A percentile compares a stretch with the other conserved stretches of the same genome.
These are phyloP conservation scores for Sprattus sprattus DNA, from an alignment of 2,113 vertebrate genomes.

Conservation along the genomic window DNA sequence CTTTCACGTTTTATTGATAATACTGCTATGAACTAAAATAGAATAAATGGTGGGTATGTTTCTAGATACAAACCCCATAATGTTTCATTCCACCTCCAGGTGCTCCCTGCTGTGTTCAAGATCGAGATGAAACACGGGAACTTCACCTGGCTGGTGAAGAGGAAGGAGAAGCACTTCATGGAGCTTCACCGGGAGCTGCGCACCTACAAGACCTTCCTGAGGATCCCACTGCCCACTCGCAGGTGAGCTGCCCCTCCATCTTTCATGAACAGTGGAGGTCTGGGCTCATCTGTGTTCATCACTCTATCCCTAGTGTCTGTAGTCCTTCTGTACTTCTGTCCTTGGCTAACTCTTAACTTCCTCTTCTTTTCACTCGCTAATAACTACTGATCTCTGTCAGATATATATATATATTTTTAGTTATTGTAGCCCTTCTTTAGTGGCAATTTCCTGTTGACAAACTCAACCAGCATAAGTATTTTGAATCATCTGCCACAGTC, in stretches of 20 bases:
- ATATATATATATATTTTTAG: not conserved
- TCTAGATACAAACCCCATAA: not conserved
- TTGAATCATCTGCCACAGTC: slow-evolving; percentile 65
- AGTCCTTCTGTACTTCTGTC: not conserved
- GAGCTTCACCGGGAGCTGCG: slow-evolving; percentile 90
- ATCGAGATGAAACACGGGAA: slow-evolving; percentile 91
- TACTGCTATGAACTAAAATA: not conserved
- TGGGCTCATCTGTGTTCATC: not conserved
- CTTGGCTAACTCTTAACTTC: not conserved
- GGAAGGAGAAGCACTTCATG: slow-evolving; percentile 94
- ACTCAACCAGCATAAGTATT: not conserved
- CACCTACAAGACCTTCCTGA: slow-evolving; percentile 67
- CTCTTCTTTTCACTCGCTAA: not conserved
- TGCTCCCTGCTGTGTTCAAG: slow-evolving; percentile 82
- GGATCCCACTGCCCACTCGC: slow-evolving; percentile 65
- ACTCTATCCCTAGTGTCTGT: not conserved
- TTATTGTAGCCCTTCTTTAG: not conserved
- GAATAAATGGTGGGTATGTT: not conserved
- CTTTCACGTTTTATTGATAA: not conserved
- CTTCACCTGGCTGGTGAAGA: slow-evolving; percentile 93
- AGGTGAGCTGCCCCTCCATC: slow-evolving; percentile 46
- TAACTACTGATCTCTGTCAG: not conserved
- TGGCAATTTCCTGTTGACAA: not conserved
- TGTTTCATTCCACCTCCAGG: slow-evolving; percentile 57
- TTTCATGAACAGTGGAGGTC: not conserved